These are phyloP conservation scores for Caenorhabditis sulstoni DNA, from an alignment of 2,888 invertebrate genomes.

Conservation along the genomic window DNA sequence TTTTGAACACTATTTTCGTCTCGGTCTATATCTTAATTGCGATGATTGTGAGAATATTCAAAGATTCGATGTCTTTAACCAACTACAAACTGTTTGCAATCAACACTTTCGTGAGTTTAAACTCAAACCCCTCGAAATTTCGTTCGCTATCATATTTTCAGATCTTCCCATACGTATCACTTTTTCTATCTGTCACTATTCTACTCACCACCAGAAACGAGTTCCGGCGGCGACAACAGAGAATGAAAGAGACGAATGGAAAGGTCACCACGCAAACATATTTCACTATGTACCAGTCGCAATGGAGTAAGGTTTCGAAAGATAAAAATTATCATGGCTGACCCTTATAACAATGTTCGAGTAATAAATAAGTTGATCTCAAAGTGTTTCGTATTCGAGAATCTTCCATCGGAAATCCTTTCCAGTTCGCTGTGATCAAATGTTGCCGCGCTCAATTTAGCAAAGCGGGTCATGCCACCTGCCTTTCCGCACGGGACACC, in stretches of 20 bases:
- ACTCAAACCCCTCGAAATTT: too few species aligned
- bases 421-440: too few species aligned
- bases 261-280: conserved; percentile 35
- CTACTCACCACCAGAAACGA: conserved; percentile 36
- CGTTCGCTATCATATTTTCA: background rate
- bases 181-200: conserved; percentile 44
- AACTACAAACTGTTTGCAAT: conserved; percentile 46
- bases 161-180: conserved; percentile 55
- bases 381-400: too few species aligned
- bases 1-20: conserved; percentile 45
- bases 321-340: background rate
- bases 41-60: conserved; percentile 35
- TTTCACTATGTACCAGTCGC: conserved; percentile 49
- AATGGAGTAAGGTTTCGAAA: conserved; percentile 37
- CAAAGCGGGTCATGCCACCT: too few species aligned
- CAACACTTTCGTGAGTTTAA: conserved; percentile 51
- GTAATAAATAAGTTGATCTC: too few species aligned
- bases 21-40: conserved; percentile 46
- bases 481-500: too few species aligned
- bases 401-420: too few species aligned
- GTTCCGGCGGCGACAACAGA: conserved; percentile 25
- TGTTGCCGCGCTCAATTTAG: too few species aligned
- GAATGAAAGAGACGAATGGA: conserved; percentile 20
- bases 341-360: too few species aligned
- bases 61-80: conserved; percentile 11